Conservation (phyloP, 2,797 vertebrate genomes). For the Siniperca scherzeri region DNA sequence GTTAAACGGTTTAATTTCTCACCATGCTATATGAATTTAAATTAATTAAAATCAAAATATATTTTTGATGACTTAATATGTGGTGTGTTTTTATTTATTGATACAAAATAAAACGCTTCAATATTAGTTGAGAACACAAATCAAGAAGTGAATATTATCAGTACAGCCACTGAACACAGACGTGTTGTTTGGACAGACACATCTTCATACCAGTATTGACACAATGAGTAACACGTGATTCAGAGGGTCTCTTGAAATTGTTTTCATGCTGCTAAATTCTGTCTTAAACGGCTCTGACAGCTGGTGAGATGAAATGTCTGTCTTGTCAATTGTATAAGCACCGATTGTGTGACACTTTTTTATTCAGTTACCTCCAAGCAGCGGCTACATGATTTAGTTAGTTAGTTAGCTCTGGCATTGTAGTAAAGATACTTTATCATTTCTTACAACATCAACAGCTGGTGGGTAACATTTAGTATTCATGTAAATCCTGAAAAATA, state of each 20-base stretch:
- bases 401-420: not conserved
- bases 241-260: constrained; percentile 51
- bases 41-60: not conserved
- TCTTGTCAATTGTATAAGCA: constrained; percentile 44
- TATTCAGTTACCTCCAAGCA: not conserved
- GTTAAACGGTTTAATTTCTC: not conserved
- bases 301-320: constrained; percentile 39
- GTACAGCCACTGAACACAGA: not conserved
- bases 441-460: constrained; percentile 2
- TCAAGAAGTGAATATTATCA: constrained; percentile 3
- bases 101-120: not conserved
- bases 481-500: constrained; percentile 12
- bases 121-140: not conserved
- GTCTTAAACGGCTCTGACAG: constrained; percentile 60
- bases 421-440: not conserved
- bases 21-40: not conserved
- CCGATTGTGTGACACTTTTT: constrained; percentile 12
- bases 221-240: constrained; percentile 55
- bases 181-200: constrained; percentile 37
- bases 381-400: not conserved
- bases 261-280: constrained; percentile 48
- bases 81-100: not conserved
- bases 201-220: constrained; percentile 42
- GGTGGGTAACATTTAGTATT: constrained; percentile 16
- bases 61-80: not conserved